Conservation (phyloP, 2,797 vertebrate species). For the Glyptemys insculpta region DNA sequence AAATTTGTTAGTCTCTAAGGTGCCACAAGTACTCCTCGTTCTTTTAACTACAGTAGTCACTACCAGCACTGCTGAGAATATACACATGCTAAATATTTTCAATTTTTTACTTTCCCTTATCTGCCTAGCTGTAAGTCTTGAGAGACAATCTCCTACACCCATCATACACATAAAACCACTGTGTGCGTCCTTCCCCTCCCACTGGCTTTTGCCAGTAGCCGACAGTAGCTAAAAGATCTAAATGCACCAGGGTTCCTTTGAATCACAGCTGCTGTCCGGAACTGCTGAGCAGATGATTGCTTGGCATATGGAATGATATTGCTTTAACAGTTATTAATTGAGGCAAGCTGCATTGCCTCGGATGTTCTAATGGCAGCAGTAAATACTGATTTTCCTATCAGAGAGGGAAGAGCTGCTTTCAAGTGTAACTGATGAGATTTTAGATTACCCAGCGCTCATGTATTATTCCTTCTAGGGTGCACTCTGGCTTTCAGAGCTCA, state of each 20-base stretch:
- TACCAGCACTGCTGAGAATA: background rate
- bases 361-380: background rate
- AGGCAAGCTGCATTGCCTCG: background rate
- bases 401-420: background rate
- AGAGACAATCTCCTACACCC: background rate
- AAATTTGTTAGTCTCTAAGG: too few species aligned
- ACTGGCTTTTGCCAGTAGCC: background rate
- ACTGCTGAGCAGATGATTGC: background rate
- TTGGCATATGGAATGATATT: background rate
- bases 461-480: background rate
- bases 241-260: background rate
- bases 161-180: background rate
- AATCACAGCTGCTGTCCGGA: background rate
- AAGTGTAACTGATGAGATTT: background rate
- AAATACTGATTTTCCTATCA: background rate
- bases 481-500: accelerated
- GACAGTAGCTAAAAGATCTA: background rate
- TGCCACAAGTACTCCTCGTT: too few species aligned
- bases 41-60: background rate
- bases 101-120: background rate
- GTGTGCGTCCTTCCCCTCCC: background rate
- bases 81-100: background rate
- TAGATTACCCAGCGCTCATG: accelerated
- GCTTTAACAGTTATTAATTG: background rate
- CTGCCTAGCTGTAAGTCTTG: background rate